A percentile compares a stretch with the other conserved stretches of the same genome.
phyloP scores from a whole-genome alignment of 2,113 vertebrate genomes.

The Passer domesticus region DNA sequence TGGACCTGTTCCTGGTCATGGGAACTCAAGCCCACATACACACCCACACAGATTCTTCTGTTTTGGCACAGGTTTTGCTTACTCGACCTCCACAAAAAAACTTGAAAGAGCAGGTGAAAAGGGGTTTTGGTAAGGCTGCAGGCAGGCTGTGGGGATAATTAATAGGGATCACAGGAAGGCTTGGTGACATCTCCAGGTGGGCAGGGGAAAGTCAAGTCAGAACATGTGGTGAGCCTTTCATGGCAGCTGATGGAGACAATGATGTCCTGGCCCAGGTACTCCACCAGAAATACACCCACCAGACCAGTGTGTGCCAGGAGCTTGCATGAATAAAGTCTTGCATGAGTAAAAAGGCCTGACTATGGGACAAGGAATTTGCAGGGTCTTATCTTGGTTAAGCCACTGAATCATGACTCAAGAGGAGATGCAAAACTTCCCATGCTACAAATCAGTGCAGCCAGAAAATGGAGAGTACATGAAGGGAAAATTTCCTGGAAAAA shows the following conservation, averaged over 20 bases:
- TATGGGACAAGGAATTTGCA: background rate
- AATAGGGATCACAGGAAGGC: background rate
- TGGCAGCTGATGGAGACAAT: background rate
- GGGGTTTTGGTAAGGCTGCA: constrained; percentile 32
- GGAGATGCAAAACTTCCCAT: background rate
- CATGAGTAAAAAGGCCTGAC: background rate
- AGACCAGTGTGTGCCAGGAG: background rate
- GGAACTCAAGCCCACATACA: background rate
- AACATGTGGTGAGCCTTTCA: background rate
- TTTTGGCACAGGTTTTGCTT: background rate
- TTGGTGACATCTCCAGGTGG: constrained; percentile 26
- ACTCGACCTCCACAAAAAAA: background rate
- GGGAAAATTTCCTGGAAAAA: background rate
- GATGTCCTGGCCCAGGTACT: background rate
- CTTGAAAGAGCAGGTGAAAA: constrained; percentile 26
- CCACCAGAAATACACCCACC: background rate
- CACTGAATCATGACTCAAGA: background rate
- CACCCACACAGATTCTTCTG: background rate
- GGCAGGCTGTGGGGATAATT: constrained; percentile 26
- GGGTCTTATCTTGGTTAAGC: background rate
- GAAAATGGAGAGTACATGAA: background rate
- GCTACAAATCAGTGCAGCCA: background rate
- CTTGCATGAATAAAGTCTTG: background rate
- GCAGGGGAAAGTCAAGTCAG: constrained; percentile 19
- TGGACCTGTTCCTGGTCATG: background rate